Evolutionary conservation across 2,113 vertebrate genomes (phyloP), one percentile per base, ranked within the genome.

Genomic region (Siniperca knerii): DNA sequence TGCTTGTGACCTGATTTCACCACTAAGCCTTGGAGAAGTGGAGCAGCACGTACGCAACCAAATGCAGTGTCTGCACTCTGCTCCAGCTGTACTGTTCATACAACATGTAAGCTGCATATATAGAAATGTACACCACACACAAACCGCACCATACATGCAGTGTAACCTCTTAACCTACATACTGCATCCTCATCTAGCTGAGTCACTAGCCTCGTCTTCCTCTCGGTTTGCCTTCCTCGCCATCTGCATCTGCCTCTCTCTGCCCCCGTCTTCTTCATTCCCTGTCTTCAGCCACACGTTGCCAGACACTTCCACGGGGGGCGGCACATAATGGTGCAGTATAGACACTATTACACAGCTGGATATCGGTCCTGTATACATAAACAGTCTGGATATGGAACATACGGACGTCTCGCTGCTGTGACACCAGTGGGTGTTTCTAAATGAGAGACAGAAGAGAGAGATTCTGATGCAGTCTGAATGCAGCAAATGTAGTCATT

Each of bases 1-100:
- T 65, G 88, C 83, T 82, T 55, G 76, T 94, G 94, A 94, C 94
- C 93, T 89, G 92, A 93, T 94, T 96, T 95, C 84, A 79, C 65
- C 74, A 77, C 77, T 85, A 91, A 93, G 91, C 91, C 90, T 83
- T 9, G 42, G 69, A 86, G 86, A 91, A 93, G 87, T 86, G 69
- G 90, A 92, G 87, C 92, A 90, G 85, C 82, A 72, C 61, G n/a
- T 23, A 84, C 54, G 52, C 73, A 80, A 65, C n/a, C 25, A 10
- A 76, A 84, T 50, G 44, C 71, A 62, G 25, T 1, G 21, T 75
- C 58, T 86, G 54, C 23, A 2, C 82, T 73, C 33, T 25, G 57
- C 21, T 16, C 66, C 84, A 89, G 75, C 82, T 74, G 86, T 18
- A 77, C 29, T 12, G 25, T 11, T 75, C 68, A 18, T 40, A 42